Evolutionary conservation across 1,140 invertebrate genomes (phyloP).

Genomic region (Ganaspis sp.): DNA sequence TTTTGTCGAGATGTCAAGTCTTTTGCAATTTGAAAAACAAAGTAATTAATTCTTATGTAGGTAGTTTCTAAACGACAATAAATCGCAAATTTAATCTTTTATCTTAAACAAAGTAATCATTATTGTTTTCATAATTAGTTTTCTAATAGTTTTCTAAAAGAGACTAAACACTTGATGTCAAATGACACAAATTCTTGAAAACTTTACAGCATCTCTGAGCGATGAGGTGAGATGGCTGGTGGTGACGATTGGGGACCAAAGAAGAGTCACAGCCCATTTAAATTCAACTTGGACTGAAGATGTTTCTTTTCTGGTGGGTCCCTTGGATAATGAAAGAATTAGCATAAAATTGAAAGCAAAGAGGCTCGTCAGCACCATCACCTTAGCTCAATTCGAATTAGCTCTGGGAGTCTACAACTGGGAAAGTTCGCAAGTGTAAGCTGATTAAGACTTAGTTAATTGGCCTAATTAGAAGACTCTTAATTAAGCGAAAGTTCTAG

Average conservation of each 20-base stretch:
- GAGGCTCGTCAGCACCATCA: constrained; percentile 76
- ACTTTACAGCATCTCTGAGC: constrained; percentile 50
- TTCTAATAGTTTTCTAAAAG: too few species aligned
- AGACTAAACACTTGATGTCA: too few species aligned
- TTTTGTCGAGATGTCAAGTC: too few species aligned
- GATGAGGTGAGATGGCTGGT: constrained; percentile 73
- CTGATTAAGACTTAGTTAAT: too few species aligned
- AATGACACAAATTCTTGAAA: too few species aligned
- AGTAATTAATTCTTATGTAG: neutral
- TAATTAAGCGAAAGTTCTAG: neutral
- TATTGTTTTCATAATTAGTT: too few species aligned
- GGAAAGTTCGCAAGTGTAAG: constrained; percentile 74
- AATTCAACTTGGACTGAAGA: constrained; percentile 74
- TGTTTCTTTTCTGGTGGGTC: constrained; percentile 76
- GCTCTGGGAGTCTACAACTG: constrained; percentile 75
- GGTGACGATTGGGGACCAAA: constrained; percentile 74
- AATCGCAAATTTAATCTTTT: too few species aligned
- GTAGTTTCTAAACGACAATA: too few species aligned
- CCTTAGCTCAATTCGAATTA: constrained; percentile 75
- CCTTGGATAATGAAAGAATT: constrained; percentile 74
- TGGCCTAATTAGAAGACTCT: too few species aligned
- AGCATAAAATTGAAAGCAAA: constrained; percentile 76
- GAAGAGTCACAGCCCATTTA: constrained; percentile 71
- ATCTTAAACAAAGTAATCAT: too few species aligned
- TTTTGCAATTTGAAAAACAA: neutral